phyloP scores from a whole-genome alignment of 2,888 invertebrate species.

The Drosophila subquinaria region DNA sequence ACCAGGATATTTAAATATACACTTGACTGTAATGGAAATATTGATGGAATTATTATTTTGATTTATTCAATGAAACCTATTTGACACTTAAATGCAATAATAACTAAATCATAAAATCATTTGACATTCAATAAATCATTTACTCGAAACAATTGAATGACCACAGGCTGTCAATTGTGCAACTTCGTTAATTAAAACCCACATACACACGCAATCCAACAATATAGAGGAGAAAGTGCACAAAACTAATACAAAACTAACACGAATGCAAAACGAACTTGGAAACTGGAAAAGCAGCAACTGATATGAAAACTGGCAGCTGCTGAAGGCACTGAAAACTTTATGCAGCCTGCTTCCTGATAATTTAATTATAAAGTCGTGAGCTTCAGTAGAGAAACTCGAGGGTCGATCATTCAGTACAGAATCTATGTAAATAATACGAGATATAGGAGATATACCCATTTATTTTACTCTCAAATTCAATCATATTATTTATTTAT shows the following conservation, averaged over 20 bases:
- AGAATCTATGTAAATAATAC: neutral
- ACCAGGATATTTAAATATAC: neutral
- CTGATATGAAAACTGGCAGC: slow-evolving; percentile 41
- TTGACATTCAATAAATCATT: slow-evolving; percentile 10
- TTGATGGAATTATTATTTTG: slow-evolving; percentile 9
- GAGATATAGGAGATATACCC: too few species aligned
- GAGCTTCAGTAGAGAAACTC: slow-evolving; percentile 11
- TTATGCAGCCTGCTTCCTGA: slow-evolving; percentile 36
- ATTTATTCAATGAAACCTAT: slow-evolving; percentile 19
- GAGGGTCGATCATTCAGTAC: slow-evolving; percentile 21
- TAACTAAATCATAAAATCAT: slow-evolving; percentile 1
- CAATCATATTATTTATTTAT: too few species aligned
- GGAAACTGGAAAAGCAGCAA: slow-evolving; percentile 17
- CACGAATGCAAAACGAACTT: slow-evolving; percentile 17
- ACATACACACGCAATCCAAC: slow-evolving; percentile 9
- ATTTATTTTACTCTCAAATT: too few species aligned
- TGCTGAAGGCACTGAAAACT: slow-evolving; percentile 57
- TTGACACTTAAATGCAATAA: slow-evolving; percentile 18
- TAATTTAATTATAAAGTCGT: slow-evolving; percentile 70
- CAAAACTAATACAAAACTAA: slow-evolving; percentile 25
- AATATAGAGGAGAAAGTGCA: slow-evolving; percentile 11
- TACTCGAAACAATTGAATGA: slow-evolving; percentile 7
- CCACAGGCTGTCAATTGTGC: slow-evolving; percentile 32
- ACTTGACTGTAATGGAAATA: neutral
- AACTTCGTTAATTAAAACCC: slow-evolving; percentile 61